Evolutionary conservation across 2,797 vertebrate genomes (phyloP), one percentile per base, ranked within the genome.

Genomic region (Peromyscus nudipes): DNA sequence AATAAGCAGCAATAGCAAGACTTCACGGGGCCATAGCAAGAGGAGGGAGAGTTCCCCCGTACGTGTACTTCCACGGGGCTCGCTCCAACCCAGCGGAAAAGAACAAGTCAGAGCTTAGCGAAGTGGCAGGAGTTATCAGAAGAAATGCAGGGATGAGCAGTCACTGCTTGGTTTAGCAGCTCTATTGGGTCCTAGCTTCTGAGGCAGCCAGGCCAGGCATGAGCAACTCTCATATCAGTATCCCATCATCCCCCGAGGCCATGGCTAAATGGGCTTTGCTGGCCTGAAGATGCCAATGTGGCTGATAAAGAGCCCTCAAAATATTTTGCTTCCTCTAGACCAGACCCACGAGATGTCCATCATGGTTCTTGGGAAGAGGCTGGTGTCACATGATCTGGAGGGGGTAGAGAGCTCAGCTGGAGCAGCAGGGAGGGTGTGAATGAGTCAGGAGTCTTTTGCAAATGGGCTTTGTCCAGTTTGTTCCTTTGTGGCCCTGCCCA

Each of bases 211-310:
- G 55, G 7, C 12, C 29, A 9, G 34, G 17, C 34, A 6, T n/a
- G 23, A 37, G 7, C 25, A 62, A 14, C 1, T 1, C 0, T 6
- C 11, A 9, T 1, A 0, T 23, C 23, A 31, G 0, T 16, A 0
- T 14, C 0, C n/a, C 7, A 12, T 11, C 1, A 1, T 55, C 14
- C 62, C 55, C 0, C 2, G 2, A 46, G 65, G 65, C 89, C 52
- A 14, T 16, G 1, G 87, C 40, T 62, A 27, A 11, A 0, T 1
- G 64, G 73, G 84, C 40, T 76, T 40, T n/a, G 16, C 19, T 69
- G 60, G 27, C 60, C 34, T 6, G 3, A 29, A 67, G 81, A 40
- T 65, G 34, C 81, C 19, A 1, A 4, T 29, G 34, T 55, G 62
- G 7, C 1, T 0, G 49, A 37, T 23, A 64, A 69, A 11, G 10